Evolutionary conservation across 2,113 vertebrate species (phyloP).

Genomic region (Phalacrocorax pelagicus): DNA sequence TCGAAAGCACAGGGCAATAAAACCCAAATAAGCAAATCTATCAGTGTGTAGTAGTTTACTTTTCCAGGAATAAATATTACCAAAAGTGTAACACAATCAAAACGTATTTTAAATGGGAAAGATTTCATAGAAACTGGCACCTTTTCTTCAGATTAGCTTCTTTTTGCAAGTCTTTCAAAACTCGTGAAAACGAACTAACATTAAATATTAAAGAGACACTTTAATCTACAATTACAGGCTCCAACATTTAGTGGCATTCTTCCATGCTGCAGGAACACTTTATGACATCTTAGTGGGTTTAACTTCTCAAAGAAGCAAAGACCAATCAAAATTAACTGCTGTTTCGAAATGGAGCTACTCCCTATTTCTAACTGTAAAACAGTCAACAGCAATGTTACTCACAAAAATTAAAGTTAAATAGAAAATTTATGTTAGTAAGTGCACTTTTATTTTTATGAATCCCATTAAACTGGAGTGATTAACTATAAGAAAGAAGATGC

Average conservation of each 20-base stretch:
- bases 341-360: not conserved
- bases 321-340: not conserved
- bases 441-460: not conserved
- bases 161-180: not conserved
- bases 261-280: not conserved
- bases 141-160: not conserved
- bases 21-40: not conserved
- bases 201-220: not conserved
- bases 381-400: not conserved
- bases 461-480: not conserved
- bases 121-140: not conserved
- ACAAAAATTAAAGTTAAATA: not conserved
- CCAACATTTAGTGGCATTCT: not conserved
- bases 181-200: not conserved
- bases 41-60: not conserved
- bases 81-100: not conserved
- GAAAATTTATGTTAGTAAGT: not conserved
- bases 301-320: not conserved
- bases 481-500: not conserved
- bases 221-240: not conserved
- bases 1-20: not conserved
- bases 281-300: not conserved
- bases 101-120: not conserved
- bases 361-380: not conserved
- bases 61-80: not conserved